phyloP scores from a whole-genome alignment of 2,113 vertebrate genomes.

The Sphyrna mokarran region DNA sequence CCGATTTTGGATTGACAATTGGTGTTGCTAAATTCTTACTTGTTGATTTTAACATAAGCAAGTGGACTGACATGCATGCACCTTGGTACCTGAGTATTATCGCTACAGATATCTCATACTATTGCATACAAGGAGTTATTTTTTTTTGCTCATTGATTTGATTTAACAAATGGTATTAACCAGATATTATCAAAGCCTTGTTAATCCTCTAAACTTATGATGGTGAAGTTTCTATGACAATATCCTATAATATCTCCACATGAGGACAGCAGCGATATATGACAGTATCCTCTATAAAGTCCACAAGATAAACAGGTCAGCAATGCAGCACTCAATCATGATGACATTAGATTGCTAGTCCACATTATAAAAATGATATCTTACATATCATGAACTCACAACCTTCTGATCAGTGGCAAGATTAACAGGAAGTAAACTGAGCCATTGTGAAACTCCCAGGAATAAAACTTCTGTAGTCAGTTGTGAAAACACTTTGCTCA shows the following conservation, averaged over 20 bases:
- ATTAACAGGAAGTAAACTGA: not conserved
- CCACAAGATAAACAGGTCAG: not conserved
- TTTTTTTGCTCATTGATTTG: not conserved
- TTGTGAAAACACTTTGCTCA: not conserved
- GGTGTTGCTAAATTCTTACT: too few species aligned
- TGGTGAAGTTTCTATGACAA: not conserved
- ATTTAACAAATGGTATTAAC: not conserved
- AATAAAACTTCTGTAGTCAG: not conserved
- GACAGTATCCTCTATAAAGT: not conserved
- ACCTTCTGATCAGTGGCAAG: not conserved
- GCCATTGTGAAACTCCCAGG: not conserved
- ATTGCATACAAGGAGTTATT: not conserved
- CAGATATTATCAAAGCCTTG: not conserved
- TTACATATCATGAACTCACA: not conserved
- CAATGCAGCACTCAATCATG: not conserved
- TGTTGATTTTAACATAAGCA: not conserved
- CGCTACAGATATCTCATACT: too few species aligned
- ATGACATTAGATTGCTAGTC: not conserved
- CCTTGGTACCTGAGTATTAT: not conserved
- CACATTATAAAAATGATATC: not conserved
- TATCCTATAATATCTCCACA: not conserved
- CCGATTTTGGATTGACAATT: too few species aligned
- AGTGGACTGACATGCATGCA: not conserved
- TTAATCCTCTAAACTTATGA: not conserved
- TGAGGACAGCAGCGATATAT: not conserved